These are phyloP conservation scores for Pseudopipra pipra DNA, from an alignment of 2,113 vertebrate genomes.

Conservation along the genomic window DNA sequence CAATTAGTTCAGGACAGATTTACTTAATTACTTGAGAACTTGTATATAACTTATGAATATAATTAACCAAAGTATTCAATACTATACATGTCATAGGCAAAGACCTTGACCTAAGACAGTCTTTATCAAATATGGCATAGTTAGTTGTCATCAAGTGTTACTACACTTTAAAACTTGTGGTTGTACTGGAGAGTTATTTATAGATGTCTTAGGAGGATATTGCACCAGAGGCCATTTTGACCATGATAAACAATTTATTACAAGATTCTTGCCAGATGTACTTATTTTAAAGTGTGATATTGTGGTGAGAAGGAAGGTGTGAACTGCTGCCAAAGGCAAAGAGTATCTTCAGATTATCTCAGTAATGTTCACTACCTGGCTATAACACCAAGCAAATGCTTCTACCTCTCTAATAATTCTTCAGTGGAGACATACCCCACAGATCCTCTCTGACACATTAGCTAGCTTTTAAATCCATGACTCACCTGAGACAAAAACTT, in stretches of 20 bases:
- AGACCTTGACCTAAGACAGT: background rate
- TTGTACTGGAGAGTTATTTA: background rate
- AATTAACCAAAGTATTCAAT: background rate
- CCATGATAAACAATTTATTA: background rate
- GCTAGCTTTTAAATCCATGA: background rate
- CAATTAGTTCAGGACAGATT: background rate
- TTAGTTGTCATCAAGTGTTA: background rate
- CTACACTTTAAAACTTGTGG: background rate
- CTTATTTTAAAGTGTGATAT: background rate
- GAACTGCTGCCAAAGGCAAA: background rate
- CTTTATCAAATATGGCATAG: background rate
- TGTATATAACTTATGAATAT: background rate
- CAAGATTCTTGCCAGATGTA: background rate
- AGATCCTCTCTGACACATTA: background rate
- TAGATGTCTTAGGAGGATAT: background rate
- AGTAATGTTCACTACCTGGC: background rate
- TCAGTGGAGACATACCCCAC: background rate
- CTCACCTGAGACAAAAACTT: background rate
- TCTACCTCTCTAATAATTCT: background rate
- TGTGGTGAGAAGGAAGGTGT: background rate
- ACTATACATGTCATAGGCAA: background rate
- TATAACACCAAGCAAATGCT: background rate
- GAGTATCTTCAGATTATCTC: background rate
- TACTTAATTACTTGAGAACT: background rate
- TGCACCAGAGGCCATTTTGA: background rate